Conservation (phyloP, 2,797 vertebrate genomes). For the Sphenopsis melanotis region DNA sequence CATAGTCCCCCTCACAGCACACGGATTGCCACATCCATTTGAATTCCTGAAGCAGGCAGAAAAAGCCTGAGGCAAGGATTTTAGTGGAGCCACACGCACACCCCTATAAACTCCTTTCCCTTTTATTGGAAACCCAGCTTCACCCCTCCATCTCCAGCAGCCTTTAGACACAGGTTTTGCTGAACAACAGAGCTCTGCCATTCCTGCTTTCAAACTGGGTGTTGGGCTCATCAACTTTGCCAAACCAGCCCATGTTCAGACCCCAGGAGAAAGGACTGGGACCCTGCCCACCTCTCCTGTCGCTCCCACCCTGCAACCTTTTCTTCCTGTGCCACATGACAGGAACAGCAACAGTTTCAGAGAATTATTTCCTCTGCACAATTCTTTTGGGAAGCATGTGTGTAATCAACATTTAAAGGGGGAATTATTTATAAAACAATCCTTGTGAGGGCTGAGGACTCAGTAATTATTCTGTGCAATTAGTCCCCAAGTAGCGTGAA, state of each 20-base stretch:
- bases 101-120: neutral
- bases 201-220: neutral
- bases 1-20: neutral
- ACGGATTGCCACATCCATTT: neutral
- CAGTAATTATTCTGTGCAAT: neutral
- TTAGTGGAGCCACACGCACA: neutral
- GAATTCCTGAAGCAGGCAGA: neutral
- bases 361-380: neutral
- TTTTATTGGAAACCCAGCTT: neutral
- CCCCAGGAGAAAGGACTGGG: accelerated
- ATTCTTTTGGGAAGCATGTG: neutral
- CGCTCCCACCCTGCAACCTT: neutral
- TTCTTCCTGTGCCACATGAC: neutral
- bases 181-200: neutral
- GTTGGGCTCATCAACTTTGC: accelerated
- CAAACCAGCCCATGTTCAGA: accelerated
- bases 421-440: slow-evolving; percentile 6
- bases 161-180: neutral
- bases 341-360: neutral
- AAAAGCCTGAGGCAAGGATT: neutral
- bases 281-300: neutral
- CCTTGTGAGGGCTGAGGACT: neutral
- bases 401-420: neutral
- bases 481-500: neutral
- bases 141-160: neutral